Percentiles rank a stretch among this genome's conserved stretches.
Evolutionary conservation across 1,140 invertebrate species (phyloP).

Genomic region (Temnothorax curvispinosus): DNA sequence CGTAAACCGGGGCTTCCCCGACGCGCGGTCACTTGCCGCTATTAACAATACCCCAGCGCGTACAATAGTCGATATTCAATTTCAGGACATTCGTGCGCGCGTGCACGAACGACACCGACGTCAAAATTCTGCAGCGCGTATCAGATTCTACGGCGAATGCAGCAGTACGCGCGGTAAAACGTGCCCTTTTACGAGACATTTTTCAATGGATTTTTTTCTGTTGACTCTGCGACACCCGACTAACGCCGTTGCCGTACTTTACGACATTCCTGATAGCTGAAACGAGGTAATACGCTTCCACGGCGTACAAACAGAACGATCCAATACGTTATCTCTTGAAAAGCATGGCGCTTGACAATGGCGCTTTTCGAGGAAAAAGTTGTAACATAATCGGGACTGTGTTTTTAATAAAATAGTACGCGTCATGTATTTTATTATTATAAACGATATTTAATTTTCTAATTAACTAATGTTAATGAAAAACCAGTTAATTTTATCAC

Average conservation of each 20-base stretch:
- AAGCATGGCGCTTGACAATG: not conserved
- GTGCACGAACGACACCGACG: not conserved
- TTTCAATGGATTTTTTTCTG: slow-evolving; percentile 34
- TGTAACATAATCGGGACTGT: not conserved
- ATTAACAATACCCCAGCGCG: slow-evolving; percentile 22
- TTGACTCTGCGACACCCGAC: slow-evolving; percentile 20
- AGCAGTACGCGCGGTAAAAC: not conserved
- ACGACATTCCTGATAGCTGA: not conserved
- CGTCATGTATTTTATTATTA: not conserved
- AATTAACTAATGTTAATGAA: not conserved
- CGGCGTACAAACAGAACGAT: not conserved
- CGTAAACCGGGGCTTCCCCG: not conserved
- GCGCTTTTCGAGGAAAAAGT: not conserved
- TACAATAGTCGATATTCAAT: slow-evolving; percentile 53
- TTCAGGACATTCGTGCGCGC: not conserved
- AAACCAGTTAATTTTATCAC: not conserved
- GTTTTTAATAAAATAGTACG: not conserved
- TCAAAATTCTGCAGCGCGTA: slow-evolving; percentile 7
- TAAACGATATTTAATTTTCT: not conserved
- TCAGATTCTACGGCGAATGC: not conserved
- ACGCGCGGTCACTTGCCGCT: slow-evolving; percentile 2
- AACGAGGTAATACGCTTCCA: not conserved
- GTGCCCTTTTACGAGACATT: slow-evolving; percentile 11
- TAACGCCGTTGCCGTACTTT: not conserved
- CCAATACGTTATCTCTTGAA: not conserved